These are phyloP conservation scores for Brevimyrus niger DNA, from an alignment of 2,113 vertebrate species.

Conservation along the genomic window DNA sequence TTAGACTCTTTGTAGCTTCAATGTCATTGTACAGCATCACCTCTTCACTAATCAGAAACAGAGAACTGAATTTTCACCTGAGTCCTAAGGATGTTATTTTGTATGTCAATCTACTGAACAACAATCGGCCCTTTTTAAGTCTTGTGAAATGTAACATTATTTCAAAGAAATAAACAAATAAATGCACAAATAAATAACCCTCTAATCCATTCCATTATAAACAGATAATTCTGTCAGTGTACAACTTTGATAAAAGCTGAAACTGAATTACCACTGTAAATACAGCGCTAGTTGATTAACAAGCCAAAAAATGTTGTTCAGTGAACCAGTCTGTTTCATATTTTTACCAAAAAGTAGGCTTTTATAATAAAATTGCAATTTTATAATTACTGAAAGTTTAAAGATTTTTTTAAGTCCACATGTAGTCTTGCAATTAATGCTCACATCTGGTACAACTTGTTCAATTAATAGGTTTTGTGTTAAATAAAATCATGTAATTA, in stretches of 20 bases:
- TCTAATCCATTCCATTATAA: background rate
- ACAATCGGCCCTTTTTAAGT: background rate
- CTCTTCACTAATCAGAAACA: background rate
- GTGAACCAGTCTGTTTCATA: background rate
- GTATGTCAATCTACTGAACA: background rate
- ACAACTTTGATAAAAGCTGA: background rate
- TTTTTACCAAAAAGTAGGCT: background rate
- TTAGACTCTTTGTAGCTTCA: background rate
- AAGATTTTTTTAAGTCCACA: background rate
- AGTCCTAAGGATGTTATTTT: background rate
- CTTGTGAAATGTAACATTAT: background rate
- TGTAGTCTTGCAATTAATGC: background rate
- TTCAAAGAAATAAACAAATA: background rate
- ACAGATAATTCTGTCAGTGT: background rate
- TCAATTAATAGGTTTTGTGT: background rate
- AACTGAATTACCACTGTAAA: background rate
- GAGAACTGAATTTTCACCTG: background rate
- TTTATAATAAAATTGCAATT: background rate
- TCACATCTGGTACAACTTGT: background rate
- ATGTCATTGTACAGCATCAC: background rate
- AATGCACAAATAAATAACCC: background rate
- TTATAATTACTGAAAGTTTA: background rate
- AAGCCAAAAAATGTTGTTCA: background rate
- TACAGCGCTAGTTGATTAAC: background rate
- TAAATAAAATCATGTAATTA: background rate